Evolutionary conservation across 1,140 invertebrate genomes (phyloP).

Genomic region (Cepaea nemoralis): DNA sequence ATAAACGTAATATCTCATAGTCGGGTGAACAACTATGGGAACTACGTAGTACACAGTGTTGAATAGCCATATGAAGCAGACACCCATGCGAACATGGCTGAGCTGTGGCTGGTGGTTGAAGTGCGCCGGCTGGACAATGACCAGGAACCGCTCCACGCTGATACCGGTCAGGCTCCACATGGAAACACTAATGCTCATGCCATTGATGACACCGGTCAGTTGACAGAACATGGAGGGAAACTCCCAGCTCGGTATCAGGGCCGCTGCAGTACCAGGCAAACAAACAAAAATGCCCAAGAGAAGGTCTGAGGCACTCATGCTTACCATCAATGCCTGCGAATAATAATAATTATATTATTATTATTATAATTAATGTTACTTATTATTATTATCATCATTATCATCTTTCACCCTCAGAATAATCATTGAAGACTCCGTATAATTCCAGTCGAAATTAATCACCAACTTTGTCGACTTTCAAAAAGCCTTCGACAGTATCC

Average conservation of each 20-base stretch:
- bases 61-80: background rate
- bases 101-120: background rate
- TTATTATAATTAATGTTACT: no score
- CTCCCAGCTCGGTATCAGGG: background rate
- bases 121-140: background rate
- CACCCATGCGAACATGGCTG: background rate
- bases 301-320: slow-evolving; percentile 1
- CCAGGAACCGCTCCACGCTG: slow-evolving; percentile 15
- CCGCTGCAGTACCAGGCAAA: background rate
- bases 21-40: background rate
- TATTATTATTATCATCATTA: no score
- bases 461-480: no score
- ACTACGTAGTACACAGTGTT: background rate
- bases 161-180: slow-evolving; percentile 27
- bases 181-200: slow-evolving; percentile 25
- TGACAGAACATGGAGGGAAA: slow-evolving; percentile 1
- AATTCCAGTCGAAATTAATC: no score
- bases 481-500: no score
- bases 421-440: no score
- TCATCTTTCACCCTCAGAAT: no score
- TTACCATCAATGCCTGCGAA: slow-evolving; percentile 10
- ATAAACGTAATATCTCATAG: background rate
- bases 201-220: slow-evolving; percentile 18
- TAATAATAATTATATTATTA: no score
- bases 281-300: slow-evolving; percentile 2